Conservation (phyloP, 2,797 vertebrate species). For the Craterocephalus amniculus region DNA sequence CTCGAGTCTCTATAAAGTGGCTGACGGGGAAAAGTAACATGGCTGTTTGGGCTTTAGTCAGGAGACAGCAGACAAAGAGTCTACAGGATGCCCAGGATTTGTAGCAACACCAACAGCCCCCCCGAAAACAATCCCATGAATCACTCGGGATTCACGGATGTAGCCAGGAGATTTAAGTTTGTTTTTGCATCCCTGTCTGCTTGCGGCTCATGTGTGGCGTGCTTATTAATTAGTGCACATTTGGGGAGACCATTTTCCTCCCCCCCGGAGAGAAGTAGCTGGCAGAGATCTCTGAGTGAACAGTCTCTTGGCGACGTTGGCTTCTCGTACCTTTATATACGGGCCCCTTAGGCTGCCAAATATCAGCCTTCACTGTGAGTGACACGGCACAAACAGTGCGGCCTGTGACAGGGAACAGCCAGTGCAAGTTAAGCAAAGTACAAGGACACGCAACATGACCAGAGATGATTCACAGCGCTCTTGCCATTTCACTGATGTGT, state of each 20-base stretch:
- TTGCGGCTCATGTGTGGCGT: constrained; percentile 65
- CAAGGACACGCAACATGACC: constrained; percentile 61
- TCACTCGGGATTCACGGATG: constrained; percentile 80
- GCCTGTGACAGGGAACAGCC: constrained; percentile 56
- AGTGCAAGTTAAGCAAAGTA: constrained; percentile 54
- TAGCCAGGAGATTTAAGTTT: constrained; percentile 80
- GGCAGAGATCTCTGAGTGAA: constrained; percentile 62
- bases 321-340: constrained; percentile 49
- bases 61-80: constrained; percentile 83
- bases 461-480: constrained; percentile 44
- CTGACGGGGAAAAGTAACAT: constrained; percentile 71
- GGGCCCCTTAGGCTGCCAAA: constrained; percentile 34
- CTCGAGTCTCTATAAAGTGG: constrained; percentile 57
- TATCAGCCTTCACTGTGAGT: constrained; percentile 54
- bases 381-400: constrained; percentile 47
- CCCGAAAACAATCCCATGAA: constrained; percentile 83
- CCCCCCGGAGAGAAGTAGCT: constrained; percentile 72
- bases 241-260: constrained; percentile 60
- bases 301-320: constrained; percentile 52
- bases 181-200: constrained; percentile 76
- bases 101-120: constrained; percentile 47
- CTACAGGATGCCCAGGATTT: constrained; percentile 78
- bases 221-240: constrained; percentile 83
- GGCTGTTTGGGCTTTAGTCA: constrained; percentile 71
- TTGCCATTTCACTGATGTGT: constrained; percentile 55